Base-by-base conservation (phyloP, 2,113 vertebrate genomes). In the Bubo scandiacus region DNA sequence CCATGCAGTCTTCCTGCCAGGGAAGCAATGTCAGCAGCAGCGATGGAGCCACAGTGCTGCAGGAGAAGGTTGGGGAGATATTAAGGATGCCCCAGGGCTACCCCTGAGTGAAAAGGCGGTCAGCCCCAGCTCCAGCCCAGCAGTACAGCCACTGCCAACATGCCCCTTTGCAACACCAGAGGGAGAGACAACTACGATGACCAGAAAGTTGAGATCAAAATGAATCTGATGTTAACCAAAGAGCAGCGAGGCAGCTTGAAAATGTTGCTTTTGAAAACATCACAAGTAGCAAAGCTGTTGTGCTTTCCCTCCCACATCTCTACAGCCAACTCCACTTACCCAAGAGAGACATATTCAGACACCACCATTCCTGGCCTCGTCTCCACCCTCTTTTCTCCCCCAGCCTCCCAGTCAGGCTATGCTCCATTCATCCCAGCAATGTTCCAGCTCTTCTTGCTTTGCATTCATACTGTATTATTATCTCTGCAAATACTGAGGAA, bases 81-180 rank as follows among this genome's bases (percentile, higher is more conserved):
- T 11, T 16, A 40, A 25, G 12, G 18, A 26, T 58, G n/a, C 15
- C 63, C 32, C 51, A 73, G 12, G n/a, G 8, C 20, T 70, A 27
- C 11, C 19, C 8, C 55, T 55, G 42, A n/a, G 42, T 0, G 8
- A 86, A 94, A 75, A 45, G 29, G 23, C 1, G 10, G n/a, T 45
- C 59, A 59, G 34, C 11, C 2, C 17, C 40, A 71, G 38, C 34
- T 75, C 23, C 52, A 86, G 47, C 52, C 62, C 57, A 61, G 47
- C 57, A 43, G 16, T 43, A 36, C 22, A 29, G 61, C 19, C 51
- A 29, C 26, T 58, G 40, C 61, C 85, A 83, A 10, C 49, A 7
- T 21, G 32, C 5, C 40, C 29, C 29, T 65, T 32, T 20, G 27
- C 22, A 52, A 22, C 0, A 0, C 10, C n/a, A 32, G 49, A 1